These are phyloP conservation scores for Otocyon megalotis DNA, from an alignment of 2,113 vertebrate species.

Conservation along the genomic window DNA sequence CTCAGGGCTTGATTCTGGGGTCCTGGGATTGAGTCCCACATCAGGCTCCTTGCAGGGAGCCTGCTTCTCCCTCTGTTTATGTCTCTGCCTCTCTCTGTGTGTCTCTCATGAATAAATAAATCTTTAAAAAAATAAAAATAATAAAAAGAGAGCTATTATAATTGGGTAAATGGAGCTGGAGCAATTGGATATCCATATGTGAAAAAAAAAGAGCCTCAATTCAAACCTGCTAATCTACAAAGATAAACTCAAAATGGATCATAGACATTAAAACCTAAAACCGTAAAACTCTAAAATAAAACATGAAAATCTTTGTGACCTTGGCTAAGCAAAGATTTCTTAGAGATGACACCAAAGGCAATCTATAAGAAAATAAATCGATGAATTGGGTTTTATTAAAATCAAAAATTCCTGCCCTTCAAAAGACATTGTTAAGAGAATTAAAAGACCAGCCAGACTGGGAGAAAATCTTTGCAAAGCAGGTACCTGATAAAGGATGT, in stretches of 20 bases:
- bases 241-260: not conserved
- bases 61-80: no score
- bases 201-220: not conserved
- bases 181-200: not conserved
- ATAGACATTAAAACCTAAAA: not conserved
- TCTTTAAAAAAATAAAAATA: no score
- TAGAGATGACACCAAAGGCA: not conserved
- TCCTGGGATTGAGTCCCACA: no score
- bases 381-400: not conserved
- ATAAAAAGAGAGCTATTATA: not conserved
- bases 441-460: not conserved
- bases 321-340: not conserved
- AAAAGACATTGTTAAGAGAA: slow-evolving; percentile 40
- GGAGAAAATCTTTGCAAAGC: not conserved
- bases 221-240: not conserved
- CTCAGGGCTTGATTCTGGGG: no score
- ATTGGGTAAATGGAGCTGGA: not conserved
- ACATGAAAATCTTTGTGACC: slow-evolving; percentile 21
- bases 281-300: not conserved
- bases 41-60: no score
- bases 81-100: no score
- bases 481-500: not conserved
- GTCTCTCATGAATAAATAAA: no score
- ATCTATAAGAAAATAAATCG: not conserved
- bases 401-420: not conserved